phyloP scores from a whole-genome alignment of 1,140 invertebrate species.

The Vanessa tameamea region DNA sequence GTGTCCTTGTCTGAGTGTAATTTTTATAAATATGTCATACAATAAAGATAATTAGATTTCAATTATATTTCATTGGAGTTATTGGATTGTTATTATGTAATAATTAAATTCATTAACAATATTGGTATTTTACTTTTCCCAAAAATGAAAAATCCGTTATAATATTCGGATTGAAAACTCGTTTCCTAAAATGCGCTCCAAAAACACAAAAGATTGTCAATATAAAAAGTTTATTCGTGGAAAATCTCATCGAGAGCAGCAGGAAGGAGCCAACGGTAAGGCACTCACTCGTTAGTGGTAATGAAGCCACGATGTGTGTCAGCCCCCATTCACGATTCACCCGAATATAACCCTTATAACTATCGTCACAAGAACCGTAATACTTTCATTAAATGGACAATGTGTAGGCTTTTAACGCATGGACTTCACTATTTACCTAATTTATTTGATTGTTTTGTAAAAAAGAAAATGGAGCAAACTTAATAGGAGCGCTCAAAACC shows the following conservation, averaged over 20 bases:
- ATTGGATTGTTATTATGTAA: no score
- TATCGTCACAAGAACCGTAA: not conserved
- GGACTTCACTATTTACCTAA: not conserved
- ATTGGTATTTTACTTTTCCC: not conserved
- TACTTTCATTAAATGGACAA: not conserved
- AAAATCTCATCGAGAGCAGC: constrained; percentile 1
- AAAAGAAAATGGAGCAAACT: constrained; percentile 2
- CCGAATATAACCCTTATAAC: not conserved
- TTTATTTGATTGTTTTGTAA: constrained; percentile 6
- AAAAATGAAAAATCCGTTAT: not conserved
- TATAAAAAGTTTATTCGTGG: constrained; percentile 16
- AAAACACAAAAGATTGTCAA: constrained; percentile 22
- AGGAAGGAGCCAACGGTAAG: constrained; percentile 24
- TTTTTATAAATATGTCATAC: no score
- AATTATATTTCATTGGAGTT: no score
- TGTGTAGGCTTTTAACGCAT: not conserved
- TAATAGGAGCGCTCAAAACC: not conserved
- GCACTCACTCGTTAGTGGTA: constrained; percentile 27
- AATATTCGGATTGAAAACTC: not conserved
- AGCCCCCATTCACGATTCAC: constrained; percentile 6
- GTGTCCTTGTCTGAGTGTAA: no score
- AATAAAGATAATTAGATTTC: no score
- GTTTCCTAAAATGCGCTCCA: constrained; percentile 6
- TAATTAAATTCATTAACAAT: not conserved
- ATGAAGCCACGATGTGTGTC: constrained; percentile 16